A percentile compares a stretch with the other conserved stretches of the same genome.
Evolutionary conservation across 2,797 vertebrate species (phyloP).

Genomic region (Enteromius viviparus): DNA sequence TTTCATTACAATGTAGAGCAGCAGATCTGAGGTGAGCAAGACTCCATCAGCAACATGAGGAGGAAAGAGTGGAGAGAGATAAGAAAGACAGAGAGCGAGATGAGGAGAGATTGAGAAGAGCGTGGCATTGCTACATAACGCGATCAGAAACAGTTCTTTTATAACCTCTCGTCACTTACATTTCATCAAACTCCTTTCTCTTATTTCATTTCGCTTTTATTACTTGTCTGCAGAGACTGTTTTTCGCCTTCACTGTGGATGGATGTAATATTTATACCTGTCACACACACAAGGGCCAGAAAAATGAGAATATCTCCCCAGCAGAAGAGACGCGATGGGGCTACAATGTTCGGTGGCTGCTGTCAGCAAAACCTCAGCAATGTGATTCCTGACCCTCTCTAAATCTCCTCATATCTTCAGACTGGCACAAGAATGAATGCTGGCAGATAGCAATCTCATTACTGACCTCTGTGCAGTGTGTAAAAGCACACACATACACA

Average conservation of each 20-base stretch:
- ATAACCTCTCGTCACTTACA: slow-evolving; percentile 65
- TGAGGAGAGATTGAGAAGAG: slow-evolving; percentile 32
- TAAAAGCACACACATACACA: slow-evolving; percentile 2
- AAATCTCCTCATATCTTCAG: slow-evolving; percentile 53
- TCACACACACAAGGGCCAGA: slow-evolving; percentile 46
- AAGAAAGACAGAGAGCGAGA: slow-evolving; percentile 13
- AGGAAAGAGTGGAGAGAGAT: background rate
- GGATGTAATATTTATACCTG: slow-evolving; percentile 67
- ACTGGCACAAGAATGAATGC: slow-evolving; percentile 52
- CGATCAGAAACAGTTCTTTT: slow-evolving; percentile 59
- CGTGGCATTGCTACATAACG: slow-evolving; percentile 56
- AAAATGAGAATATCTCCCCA: slow-evolving; percentile 49
- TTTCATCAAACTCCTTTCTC: slow-evolving; percentile 64
- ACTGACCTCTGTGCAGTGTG: slow-evolving; percentile 54
- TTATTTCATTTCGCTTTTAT: slow-evolving; percentile 68
- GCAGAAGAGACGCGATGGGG: slow-evolving; percentile 12
- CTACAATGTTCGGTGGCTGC: slow-evolving; percentile 10
- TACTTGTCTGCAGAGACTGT: slow-evolving; percentile 61
- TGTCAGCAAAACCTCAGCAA: slow-evolving; percentile 35
- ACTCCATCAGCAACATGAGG: slow-evolving; percentile 51
- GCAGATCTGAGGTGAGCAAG: slow-evolving; percentile 32
- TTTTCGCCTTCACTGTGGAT: slow-evolving; percentile 41
- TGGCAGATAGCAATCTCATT: slow-evolving; percentile 61
- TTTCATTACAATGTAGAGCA: slow-evolving; percentile 73
- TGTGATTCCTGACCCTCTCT: slow-evolving; percentile 51